Evolutionary conservation across 2,797 vertebrate genomes (phyloP).

Genomic region (Mastacembelus armatus): DNA sequence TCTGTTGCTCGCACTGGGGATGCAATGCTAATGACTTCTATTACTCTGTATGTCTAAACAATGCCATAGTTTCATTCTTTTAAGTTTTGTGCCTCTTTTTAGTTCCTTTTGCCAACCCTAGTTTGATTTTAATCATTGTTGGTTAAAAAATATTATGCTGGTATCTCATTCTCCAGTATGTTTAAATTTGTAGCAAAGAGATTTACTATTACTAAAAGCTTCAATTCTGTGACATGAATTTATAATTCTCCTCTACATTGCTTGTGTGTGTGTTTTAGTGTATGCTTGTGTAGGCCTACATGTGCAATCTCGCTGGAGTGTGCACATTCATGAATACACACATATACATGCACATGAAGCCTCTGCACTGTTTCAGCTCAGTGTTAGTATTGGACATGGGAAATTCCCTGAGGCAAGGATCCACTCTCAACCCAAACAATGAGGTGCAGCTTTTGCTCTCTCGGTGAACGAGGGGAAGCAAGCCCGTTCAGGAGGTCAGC

Average conservation of each 20-base stretch:
- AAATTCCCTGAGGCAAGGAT: constrained; percentile 77
- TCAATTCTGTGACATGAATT: constrained; percentile 44
- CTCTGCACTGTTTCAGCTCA: constrained; percentile 56
- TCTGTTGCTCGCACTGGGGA: constrained; percentile 8
- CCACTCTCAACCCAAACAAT: constrained; percentile 78
- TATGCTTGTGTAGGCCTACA: neutral
- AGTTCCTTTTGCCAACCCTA: constrained; percentile 36
- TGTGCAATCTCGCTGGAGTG: constrained; percentile 19
- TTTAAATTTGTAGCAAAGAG: constrained; percentile 60
- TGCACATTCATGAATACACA: constrained; percentile 61
- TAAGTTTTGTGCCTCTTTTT: constrained; percentile 43
- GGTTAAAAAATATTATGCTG: constrained; percentile 55
- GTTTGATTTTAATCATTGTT: constrained; percentile 67
- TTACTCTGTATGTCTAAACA: constrained; percentile 44
- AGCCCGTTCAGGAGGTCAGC: constrained; percentile 82
- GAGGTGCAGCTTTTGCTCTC: constrained; percentile 77
- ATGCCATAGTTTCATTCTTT: constrained; percentile 41
- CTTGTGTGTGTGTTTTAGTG: constrained; percentile 15
- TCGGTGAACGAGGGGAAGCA: constrained; percentile 74
- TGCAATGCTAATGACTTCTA: constrained; percentile 14
- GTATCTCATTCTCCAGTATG: constrained; percentile 52
- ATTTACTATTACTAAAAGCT: constrained; percentile 54
- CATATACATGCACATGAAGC: constrained; percentile 69
- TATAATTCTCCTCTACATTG: constrained; percentile 59
- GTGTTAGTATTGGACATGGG: constrained; percentile 72